These are phyloP conservation scores for Plutomurus gul DNA, from an alignment of 1,140 invertebrate species.

Conservation along the genomic window DNA sequence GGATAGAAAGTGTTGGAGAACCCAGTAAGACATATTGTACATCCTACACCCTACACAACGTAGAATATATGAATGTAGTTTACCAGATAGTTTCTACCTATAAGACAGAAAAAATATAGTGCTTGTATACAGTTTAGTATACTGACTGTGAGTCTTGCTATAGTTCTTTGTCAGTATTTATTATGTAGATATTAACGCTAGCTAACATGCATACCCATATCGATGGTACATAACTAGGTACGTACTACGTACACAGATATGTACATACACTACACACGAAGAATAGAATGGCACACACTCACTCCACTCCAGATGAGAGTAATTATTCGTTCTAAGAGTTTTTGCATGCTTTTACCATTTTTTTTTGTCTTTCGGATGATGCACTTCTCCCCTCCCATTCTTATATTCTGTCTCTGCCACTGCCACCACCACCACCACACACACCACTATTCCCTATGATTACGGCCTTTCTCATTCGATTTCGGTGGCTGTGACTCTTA, in stretches of 20 bases:
- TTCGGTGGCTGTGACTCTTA: background rate
- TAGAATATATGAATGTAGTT: no score
- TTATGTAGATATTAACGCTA: background rate
- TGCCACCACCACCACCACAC: background rate
- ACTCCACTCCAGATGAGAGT: conserved; percentile 47
- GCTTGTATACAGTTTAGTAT: no score
- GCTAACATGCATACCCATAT: no score
- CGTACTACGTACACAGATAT: background rate
- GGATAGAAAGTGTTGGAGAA: no score
- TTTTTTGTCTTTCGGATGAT: conserved; percentile 25
- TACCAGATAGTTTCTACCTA: no score
- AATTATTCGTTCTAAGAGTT: conserved; percentile 41
- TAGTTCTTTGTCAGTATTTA: no score
- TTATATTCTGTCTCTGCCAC: background rate
- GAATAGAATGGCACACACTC: background rate
- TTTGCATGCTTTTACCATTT: conserved; percentile 25
- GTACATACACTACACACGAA: background rate
- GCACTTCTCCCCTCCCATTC: conserved; percentile 21
- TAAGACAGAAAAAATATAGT: no score
- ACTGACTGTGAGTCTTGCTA: no score
- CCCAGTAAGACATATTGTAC: no score
- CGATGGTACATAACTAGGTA: no score
- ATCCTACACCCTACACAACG: no score
- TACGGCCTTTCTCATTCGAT: no score
- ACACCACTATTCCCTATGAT: background rate